These are phyloP conservation scores for Eleutherodactylus coqui DNA, from an alignment of 2,797 vertebrate genomes.

Conservation along the genomic window DNA sequence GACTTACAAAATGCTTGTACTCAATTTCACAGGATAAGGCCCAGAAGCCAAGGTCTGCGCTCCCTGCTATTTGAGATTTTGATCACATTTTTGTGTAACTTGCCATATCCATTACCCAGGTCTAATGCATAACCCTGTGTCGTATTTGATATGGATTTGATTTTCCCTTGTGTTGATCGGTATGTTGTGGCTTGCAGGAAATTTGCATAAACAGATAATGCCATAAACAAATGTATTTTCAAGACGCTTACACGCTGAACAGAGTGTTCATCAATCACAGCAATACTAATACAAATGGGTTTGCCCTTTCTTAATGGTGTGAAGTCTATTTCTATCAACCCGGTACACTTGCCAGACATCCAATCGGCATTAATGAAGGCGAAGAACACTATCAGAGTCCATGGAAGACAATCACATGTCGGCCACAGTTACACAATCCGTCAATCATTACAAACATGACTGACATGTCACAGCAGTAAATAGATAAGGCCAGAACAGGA, in stretches of 20 bases:
- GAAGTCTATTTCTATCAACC: conserved; percentile 56
- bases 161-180: conserved; percentile 14
- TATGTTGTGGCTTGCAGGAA: neutral
- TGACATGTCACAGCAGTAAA: conserved; percentile 22
- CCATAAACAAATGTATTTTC: conserved; percentile 54
- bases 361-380: conserved; percentile 51
- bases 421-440: conserved; percentile 31
- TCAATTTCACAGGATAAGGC: conserved; percentile 20
- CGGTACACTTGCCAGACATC: conserved; percentile 36
- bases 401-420: conserved; percentile 46
- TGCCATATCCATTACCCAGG: conserved; percentile 37
- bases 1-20: conserved; percentile 15
- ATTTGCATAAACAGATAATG: conserved; percentile 57
- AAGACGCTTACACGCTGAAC: conserved; percentile 33
- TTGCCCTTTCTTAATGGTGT: conserved; percentile 62
- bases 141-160: conserved; percentile 26
- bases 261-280: conserved; percentile 51
- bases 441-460: conserved; percentile 54
- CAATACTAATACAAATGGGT: conserved; percentile 59
- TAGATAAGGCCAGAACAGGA: conserved; percentile 17
- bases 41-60: conserved; percentile 4
- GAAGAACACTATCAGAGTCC: conserved; percentile 18
- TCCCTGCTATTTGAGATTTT: conserved; percentile 29
- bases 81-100: conserved; percentile 22
- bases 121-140: neutral